Percentiles rank a stretch among this genome's conserved stretches.
Evolutionary conservation across 2,113 vertebrate genomes (phyloP).

Genomic region (Anarrhichthys ocellatus): DNA sequence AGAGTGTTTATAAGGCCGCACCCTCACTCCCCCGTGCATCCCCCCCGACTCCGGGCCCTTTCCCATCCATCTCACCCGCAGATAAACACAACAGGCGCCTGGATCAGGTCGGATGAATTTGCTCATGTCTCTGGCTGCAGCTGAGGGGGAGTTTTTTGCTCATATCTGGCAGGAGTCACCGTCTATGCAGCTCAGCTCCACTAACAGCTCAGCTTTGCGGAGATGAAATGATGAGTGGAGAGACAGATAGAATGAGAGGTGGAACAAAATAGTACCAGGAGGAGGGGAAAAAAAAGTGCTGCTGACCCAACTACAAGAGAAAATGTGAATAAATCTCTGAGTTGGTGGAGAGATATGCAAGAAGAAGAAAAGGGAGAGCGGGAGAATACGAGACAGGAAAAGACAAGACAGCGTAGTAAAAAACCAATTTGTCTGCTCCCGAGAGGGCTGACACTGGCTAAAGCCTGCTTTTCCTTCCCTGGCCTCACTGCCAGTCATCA

Average conservation of each 20-base stretch:
- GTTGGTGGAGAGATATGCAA: slow-evolving; percentile 52
- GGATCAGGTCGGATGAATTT: slow-evolving; percentile 52
- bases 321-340: slow-evolving; percentile 63
- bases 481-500: slow-evolving; percentile 76
- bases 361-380: slow-evolving; percentile 47
- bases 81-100: slow-evolving; percentile 65
- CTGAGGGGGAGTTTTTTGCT: slow-evolving; percentile 50
- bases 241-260: slow-evolving; percentile 31
- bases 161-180: slow-evolving; percentile 53
- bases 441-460: slow-evolving; percentile 75
- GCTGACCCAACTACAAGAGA: slow-evolving; percentile 46
- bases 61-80: slow-evolving; percentile 33
- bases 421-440: slow-evolving; percentile 79
- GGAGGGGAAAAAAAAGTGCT: slow-evolving; percentile 29
- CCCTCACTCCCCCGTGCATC: slow-evolving; percentile 25
- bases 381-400: slow-evolving; percentile 64
- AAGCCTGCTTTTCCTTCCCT: slow-evolving; percentile 69
- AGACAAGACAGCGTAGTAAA: slow-evolving; percentile 69
- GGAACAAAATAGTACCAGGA: slow-evolving; percentile 49
- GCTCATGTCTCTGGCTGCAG: slow-evolving; percentile 52
- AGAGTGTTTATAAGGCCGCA: slow-evolving; percentile 22
- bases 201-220: slow-evolving; percentile 35
- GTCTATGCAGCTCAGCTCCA: slow-evolving; percentile 41
- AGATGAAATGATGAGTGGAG: slow-evolving; percentile 59
- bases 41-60: slow-evolving; percentile 5